Evolutionary conservation across 2,888 invertebrate genomes (phyloP), one percentile per base, ranked within the genome.

Genomic region (Plebejus argus): DNA sequence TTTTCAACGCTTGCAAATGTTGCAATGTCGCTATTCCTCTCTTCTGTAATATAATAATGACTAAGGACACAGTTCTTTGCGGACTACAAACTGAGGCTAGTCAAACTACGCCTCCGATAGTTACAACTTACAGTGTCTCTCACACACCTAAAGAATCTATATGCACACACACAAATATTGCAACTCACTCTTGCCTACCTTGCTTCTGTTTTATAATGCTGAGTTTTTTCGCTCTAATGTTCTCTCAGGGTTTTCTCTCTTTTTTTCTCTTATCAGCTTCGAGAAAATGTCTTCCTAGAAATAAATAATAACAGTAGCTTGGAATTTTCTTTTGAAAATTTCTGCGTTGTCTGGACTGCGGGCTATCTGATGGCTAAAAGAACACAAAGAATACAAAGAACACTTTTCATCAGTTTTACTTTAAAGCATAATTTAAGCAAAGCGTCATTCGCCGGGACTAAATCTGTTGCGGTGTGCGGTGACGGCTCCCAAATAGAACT

Each of bases 401-500:
- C 71, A 18, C 35, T 70, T 71, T 71, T 39, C 71, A 12, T 23
- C 71, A 71, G 39, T 71, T 71, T 3, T 70, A 53, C 49, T 74
- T 15, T 7, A 49, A 71, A 49, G 49, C 7, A 53, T 74, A 74
- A 74, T 74, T 74, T 53, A 33, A 53, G 74, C 53, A 49, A 53
- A 72, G 49, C 53, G 18, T 74, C 74, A 61, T 61, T 77, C 77
- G 71, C 20, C 71, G 23, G 10, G 28, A 33, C 49, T 20, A 66
- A 76, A 53, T 71, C 75, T 58, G 71, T 72, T 61, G 76, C 35
- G 83, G 83, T 86, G 89, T 18, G 53, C 53, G 90, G 87, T 91
- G 91, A 92, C 89, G 87, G 81, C 82, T 88, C 88, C 75, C 80
- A 91, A 93, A 93, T 92, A 93, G 89, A 87, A 82, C 79, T 82